Evolutionary conservation across 2,888 invertebrate species (phyloP).

Genomic region (Sabellastarte sp.): DNA sequence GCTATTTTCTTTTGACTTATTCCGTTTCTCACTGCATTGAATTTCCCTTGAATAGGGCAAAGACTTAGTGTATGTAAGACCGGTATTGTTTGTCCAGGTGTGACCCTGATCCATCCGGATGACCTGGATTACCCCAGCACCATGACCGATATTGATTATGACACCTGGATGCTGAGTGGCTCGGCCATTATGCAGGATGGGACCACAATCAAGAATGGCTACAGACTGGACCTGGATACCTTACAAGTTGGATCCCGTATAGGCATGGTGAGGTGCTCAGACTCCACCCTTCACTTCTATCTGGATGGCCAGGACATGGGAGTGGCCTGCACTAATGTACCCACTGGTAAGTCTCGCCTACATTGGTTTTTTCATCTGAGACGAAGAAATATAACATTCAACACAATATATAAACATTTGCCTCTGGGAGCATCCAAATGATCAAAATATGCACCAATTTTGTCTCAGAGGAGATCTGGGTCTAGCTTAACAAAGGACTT

Average conservation of each 20-base stretch:
- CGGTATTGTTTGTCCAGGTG: constrained; percentile 68
- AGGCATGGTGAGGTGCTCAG: constrained; percentile 83
- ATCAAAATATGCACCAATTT: no score
- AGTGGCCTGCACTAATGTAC: constrained; percentile 49
- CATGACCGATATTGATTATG: constrained; percentile 86
- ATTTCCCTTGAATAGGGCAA: no score
- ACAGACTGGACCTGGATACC: constrained; percentile 81
- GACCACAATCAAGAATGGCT: constrained; percentile 78
- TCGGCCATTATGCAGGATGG: constrained; percentile 90
- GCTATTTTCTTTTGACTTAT: no score
- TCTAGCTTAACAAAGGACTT: no score
- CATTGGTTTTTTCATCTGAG: no score
- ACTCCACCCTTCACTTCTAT: constrained; percentile 66
- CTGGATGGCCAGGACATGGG: constrained; percentile 55
- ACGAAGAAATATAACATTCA: no score
- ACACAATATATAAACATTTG: no score
- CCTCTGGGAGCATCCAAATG: no score
- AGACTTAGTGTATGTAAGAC: no score
- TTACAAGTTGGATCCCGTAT: constrained; percentile 76
- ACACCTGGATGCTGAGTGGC: constrained; percentile 87
- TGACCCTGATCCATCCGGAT: constrained; percentile 85
- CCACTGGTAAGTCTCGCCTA: constrained; percentile 46
- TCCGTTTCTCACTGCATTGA: no score
- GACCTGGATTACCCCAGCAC: constrained; percentile 84
- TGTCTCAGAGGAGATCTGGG: no score